phyloP scores from a whole-genome alignment of 1,140 invertebrate species.

The Aporrectodea caliginosa region DNA sequence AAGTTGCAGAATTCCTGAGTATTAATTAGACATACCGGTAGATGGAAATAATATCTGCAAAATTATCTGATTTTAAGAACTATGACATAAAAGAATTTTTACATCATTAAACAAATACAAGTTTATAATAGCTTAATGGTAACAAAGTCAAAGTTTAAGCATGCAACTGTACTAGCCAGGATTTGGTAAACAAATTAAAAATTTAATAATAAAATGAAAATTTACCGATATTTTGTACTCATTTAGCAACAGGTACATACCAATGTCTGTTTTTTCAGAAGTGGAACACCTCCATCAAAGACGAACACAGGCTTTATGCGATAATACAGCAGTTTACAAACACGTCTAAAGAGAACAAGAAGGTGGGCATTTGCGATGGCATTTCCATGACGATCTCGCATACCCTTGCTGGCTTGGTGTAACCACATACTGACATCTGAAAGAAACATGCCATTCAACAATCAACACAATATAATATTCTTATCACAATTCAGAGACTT shows the following conservation, averaged over 20 bases:
- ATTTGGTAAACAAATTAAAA: too few species aligned
- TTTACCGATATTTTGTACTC: slow-evolving; percentile 6
- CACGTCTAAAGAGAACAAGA: slow-evolving; percentile 81
- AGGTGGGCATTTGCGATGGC: slow-evolving; percentile 84
- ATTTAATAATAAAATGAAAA: slow-evolving; percentile 16
- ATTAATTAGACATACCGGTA: too few species aligned
- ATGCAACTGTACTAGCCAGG: too few species aligned
- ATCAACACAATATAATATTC: background rate
- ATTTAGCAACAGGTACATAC: too few species aligned
- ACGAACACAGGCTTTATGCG: slow-evolving; percentile 96
- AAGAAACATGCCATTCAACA: background rate
- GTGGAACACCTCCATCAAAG: slow-evolving; percentile 93
- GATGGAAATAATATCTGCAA: too few species aligned
- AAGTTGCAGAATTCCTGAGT: too few species aligned
- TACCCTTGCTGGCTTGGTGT: slow-evolving; percentile 93
- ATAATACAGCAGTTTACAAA: slow-evolving; percentile 95
- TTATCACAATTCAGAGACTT: background rate
- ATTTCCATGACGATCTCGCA: slow-evolving; percentile 77
- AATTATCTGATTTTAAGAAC: too few species aligned
- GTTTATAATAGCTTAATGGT: too few species aligned
- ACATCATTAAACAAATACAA: too few species aligned
- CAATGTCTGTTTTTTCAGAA: slow-evolving; percentile 86
- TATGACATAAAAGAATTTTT: too few species aligned
- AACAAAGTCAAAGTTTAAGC: too few species aligned
- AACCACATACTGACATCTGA: slow-evolving; percentile 98